phyloP scores from a whole-genome alignment of 2,888 invertebrate species.

The Apeira syringaria region DNA sequence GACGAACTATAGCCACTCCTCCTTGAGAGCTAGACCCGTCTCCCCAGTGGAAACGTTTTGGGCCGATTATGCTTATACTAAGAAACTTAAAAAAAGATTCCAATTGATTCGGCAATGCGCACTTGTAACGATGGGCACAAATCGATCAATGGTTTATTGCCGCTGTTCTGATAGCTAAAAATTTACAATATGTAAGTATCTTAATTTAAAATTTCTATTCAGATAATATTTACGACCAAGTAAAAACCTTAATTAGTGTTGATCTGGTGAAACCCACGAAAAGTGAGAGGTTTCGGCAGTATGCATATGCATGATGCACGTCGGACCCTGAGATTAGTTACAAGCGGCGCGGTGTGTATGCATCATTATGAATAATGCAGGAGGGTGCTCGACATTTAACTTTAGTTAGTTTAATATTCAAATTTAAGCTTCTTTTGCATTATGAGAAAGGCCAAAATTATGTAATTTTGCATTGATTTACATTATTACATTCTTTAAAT shows the following conservation, averaged over 20 bases:
- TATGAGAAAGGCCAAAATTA: background rate
- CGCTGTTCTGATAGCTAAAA: too few relatives aligned
- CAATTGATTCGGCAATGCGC: too few relatives aligned
- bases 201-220: background rate
- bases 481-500: background rate
- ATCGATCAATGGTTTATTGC: too few relatives aligned
- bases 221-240: conserved; percentile 13
- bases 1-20: too few relatives aligned
- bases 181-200: too few relatives aligned
- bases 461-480: background rate
- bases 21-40: too few relatives aligned
- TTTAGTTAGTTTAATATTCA: background rate
- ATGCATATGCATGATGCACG: conserved; percentile 20
- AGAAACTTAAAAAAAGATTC: too few relatives aligned
- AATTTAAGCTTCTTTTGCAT: background rate
- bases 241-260: conserved; percentile 17
- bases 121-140: too few relatives aligned
- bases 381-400: conserved; percentile 1
- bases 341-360: background rate
- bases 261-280: conserved; percentile 8
- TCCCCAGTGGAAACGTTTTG: too few relatives aligned
- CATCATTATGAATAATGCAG: conserved; percentile 2
- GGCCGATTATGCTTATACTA: too few relatives aligned
- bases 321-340: conserved; percentile 18
- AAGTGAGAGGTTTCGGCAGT: conserved; percentile 17